Evolutionary conservation across 2,113 vertebrate species (phyloP).

Genomic region (Petroica traversi): DNA sequence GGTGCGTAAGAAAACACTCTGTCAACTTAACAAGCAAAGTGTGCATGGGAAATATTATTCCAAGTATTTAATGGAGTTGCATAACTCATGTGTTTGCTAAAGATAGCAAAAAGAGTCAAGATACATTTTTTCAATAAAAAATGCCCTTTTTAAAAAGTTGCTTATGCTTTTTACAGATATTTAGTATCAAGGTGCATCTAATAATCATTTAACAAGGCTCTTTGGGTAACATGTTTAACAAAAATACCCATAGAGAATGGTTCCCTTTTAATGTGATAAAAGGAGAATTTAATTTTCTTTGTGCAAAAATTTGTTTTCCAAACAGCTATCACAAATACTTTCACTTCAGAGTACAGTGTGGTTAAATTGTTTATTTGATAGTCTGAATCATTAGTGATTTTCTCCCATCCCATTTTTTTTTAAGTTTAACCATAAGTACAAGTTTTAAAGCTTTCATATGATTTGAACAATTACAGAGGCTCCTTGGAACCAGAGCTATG

Average conservation of each 20-base stretch:
- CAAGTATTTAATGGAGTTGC: not conserved
- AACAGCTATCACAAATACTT: not conserved
- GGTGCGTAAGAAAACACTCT: slow-evolving; percentile 21
- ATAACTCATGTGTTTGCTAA: not conserved
- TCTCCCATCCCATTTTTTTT: not conserved
- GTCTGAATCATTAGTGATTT: not conserved
- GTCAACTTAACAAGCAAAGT: slow-evolving; percentile 4
- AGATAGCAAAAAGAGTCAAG: not conserved
- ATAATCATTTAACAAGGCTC: not conserved
- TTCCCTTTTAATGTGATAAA: not conserved
- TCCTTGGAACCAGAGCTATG: not conserved
- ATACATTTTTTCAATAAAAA: not conserved
- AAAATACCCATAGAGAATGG: not conserved
- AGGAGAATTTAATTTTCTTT: not conserved
- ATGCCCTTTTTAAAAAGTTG: not conserved
- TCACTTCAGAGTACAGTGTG: not conserved
- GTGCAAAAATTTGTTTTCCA: not conserved
- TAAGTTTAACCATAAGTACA: not conserved
- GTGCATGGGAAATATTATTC: slow-evolving; percentile 16
- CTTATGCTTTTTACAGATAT: not conserved
- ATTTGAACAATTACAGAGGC: not conserved
- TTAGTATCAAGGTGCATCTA: not conserved
- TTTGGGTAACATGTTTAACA: not conserved
- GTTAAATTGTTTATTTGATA: not conserved
- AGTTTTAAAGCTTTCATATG: not conserved